phyloP scores from a whole-genome alignment of 1,140 invertebrate genomes.

The Drosophila ananassae region DNA sequence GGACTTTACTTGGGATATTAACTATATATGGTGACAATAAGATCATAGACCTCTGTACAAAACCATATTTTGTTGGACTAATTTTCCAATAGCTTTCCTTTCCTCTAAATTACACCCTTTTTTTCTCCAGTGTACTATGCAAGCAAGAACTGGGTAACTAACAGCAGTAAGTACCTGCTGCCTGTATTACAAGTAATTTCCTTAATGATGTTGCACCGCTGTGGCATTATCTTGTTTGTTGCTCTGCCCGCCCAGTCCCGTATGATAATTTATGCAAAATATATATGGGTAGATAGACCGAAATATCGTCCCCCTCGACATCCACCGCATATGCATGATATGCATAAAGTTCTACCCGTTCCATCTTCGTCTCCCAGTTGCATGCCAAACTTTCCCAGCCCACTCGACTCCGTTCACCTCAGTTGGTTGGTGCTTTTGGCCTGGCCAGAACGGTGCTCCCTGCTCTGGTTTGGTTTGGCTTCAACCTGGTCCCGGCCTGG shows the following conservation, averaged over 20 bases:
- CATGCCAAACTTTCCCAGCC: constrained; percentile 66
- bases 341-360: constrained; percentile 42
- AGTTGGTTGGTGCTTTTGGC: constrained; percentile 23
- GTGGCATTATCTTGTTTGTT: constrained; percentile 79
- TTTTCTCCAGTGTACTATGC: constrained; percentile 16
- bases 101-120: not conserved
- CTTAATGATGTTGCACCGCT: constrained; percentile 79
- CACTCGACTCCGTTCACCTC: constrained; percentile 20
- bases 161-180: constrained; percentile 64
- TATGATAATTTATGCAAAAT: constrained; percentile 80
- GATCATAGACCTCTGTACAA: no score
- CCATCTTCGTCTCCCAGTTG: constrained; percentile 37
- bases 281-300: constrained; percentile 50
- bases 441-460: constrained; percentile 14
- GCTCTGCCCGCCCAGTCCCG: constrained; percentile 30
- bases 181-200: constrained; percentile 76
- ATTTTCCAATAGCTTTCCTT: no score
- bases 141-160: constrained; percentile 30
- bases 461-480: constrained; percentile 23
- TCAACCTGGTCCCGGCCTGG: constrained; percentile 21
- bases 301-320: constrained; percentile 17
- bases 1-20: no score
- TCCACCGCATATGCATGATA: constrained; percentile 44
- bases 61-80: no score
- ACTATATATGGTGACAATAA: no score